Evolutionary conservation across 1,140 invertebrate species (phyloP).

Genomic region (Procambarus virginalis): DNA sequence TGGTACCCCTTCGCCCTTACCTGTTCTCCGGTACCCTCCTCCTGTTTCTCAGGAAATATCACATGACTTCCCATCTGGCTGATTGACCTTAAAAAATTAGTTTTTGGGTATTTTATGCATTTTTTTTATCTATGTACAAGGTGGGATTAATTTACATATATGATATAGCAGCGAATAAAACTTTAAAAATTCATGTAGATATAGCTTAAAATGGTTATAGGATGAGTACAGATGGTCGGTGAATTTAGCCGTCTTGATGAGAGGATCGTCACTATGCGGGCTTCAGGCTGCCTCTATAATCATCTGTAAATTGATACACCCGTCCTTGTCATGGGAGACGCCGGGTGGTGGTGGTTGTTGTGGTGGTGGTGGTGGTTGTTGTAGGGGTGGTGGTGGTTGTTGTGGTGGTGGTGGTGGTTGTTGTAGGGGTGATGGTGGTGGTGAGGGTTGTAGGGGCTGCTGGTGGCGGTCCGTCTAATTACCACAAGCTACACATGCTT

Average conservation of each 20-base stretch:
- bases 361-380: too few species aligned
- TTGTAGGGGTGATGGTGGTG: too few species aligned
- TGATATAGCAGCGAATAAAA: too few species aligned
- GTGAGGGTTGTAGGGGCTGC: too few species aligned
- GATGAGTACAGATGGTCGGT: not conserved
- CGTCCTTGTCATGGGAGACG: not conserved
- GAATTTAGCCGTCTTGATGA: not conserved
- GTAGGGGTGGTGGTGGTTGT: too few species aligned
- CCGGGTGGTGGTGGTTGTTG: not conserved
- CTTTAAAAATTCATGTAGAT: not conserved
- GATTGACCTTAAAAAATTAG: not conserved
- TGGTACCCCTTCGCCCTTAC: not conserved
- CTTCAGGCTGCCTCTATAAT: not conserved
- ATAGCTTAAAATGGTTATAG: not conserved
- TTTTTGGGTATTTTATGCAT: not conserved
- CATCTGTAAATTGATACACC: conserved; percentile 12
- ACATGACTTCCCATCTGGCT: not conserved
- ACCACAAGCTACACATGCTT: too few species aligned
- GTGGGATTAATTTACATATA: too few species aligned
- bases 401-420: too few species aligned
- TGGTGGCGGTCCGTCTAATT: too few species aligned
- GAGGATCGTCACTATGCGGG: conserved; percentile 27
- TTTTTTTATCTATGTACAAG: too few species aligned
- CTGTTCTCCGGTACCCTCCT: not conserved
- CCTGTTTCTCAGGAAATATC: not conserved